Conservation (phyloP, 2,113 vertebrate genomes). For the Glaucidium brasilianum region DNA sequence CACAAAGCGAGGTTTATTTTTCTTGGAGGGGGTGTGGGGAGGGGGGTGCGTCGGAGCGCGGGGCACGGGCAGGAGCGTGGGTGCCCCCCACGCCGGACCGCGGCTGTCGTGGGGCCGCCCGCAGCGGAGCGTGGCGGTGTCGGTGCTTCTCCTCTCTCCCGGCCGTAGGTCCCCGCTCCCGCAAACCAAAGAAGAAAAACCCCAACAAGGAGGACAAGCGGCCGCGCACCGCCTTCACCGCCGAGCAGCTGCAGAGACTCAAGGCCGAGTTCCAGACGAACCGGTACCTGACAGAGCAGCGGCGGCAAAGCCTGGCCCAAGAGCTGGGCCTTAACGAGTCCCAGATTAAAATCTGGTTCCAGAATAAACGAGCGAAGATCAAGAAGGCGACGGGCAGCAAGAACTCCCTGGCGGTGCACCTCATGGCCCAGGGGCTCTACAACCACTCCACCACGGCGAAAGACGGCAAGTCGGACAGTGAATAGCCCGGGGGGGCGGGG, state of each 20-base stretch:
- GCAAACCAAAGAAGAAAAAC: constrained; percentile 97
- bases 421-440: constrained; percentile 92
- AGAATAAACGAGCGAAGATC: constrained; percentile 90
- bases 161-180: constrained; percentile 88
- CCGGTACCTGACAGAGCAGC: constrained; percentile 89
- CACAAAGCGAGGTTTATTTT: background rate
- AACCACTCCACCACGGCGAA: constrained; percentile 91
- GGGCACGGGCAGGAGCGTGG: background rate
- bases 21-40: background rate
- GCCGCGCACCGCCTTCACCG: constrained; percentile 89
- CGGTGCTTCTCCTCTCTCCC: background rate
- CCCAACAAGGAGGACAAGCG: constrained; percentile 91
- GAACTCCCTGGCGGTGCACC: constrained; percentile 87
- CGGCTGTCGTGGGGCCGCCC: background rate
- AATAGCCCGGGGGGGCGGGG: constrained; percentile 76
- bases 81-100: background rate
- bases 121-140: background rate
- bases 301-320: constrained; percentile 85
- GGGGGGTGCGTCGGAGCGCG: background rate
- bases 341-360: constrained; percentile 93
- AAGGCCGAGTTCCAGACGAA: constrained; percentile 90
- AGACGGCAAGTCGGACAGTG: constrained; percentile 96
- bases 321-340: constrained; percentile 91
- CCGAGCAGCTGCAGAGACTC: constrained; percentile 90
- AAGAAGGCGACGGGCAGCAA: constrained; percentile 89